phyloP scores from a whole-genome alignment of 35 echinoderm and acorn worm species.

The Apostichopus californicus region DNA sequence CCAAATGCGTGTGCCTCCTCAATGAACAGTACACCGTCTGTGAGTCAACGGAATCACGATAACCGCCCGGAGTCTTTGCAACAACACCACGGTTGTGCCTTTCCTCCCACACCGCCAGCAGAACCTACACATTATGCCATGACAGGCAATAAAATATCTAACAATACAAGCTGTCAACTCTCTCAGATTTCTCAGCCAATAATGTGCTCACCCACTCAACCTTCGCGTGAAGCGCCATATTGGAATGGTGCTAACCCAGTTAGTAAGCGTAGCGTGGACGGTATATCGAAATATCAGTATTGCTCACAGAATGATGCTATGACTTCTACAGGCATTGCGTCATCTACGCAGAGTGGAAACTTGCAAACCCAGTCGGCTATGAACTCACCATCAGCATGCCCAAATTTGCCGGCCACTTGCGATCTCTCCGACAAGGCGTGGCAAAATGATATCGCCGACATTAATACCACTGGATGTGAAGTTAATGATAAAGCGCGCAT shows the following conservation, averaged over 20 bases:
- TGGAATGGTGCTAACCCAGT: slow-evolving; percentile 7
- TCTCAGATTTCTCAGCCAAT: background rate
- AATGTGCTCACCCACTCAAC: background rate
- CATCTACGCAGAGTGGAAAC: background rate
- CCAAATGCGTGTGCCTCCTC: background rate
- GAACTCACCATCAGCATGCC: background rate
- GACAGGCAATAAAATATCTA: background rate
- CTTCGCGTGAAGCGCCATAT: background rate
- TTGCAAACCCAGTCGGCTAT: background rate
- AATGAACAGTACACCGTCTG: background rate
- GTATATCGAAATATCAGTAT: slow-evolving; percentile 20
- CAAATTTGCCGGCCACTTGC: slow-evolving; percentile 15
- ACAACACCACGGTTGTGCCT: background rate
- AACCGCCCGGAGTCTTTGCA: background rate
- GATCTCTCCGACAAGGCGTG: slow-evolving; percentile 13
- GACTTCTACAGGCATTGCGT: background rate
- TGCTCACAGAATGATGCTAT: background rate
- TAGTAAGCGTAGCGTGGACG: background rate
- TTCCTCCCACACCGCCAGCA: slow-evolving; percentile 15
- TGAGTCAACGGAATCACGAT: background rate
- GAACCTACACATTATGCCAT: background rate
- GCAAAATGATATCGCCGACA: slow-evolving; percentile 37
- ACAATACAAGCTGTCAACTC: slow-evolving; percentile 18
- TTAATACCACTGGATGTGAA: slow-evolving; percentile 15
- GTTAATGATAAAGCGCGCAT: slow-evolving; percentile 53